Evolutionary conservation across 1,140 invertebrate species (phyloP).

Genomic region (Zelostemma sp.): DNA sequence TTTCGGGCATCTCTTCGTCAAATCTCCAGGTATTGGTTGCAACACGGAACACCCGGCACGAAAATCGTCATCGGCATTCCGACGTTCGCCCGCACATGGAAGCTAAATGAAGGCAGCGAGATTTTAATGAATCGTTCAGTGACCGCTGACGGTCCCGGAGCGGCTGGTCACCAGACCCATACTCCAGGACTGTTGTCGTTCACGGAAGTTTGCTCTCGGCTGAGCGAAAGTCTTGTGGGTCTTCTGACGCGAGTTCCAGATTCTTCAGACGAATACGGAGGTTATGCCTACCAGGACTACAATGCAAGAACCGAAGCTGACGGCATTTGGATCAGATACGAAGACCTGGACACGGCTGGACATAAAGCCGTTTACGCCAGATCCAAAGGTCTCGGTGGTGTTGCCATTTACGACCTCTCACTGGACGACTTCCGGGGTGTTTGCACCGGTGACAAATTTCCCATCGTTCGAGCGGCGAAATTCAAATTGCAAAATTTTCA

Average conservation of each 20-base stretch:
- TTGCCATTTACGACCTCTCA: constrained; percentile 84
- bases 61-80: no score
- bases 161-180: constrained; percentile 80
- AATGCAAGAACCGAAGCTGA: constrained; percentile 75
- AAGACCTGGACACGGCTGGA: constrained; percentile 87
- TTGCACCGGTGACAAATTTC: constrained; percentile 83
- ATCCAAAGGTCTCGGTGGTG: constrained; percentile 82
- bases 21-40: constrained; percentile 70
- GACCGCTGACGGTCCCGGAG: constrained; percentile 73
- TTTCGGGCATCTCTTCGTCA: neutral
- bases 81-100: no score
- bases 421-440: constrained; percentile 87
- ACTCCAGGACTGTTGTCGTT: constrained; percentile 83
- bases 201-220: constrained; percentile 83
- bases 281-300: constrained; percentile 81
- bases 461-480: constrained; percentile 77
- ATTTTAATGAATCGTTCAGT: constrained; percentile 83
- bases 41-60: constrained; percentile 75
- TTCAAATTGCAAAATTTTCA: no score
- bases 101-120: constrained; percentile 79
- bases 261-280: constrained; percentile 81
- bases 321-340: constrained; percentile 91
- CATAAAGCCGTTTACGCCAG: constrained; percentile 85
- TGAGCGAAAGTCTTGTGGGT: constrained; percentile 77
- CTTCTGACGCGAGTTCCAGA: constrained; percentile 79